Evolutionary conservation across 2,888 invertebrate genomes (phyloP).

Genomic region (Crioceris asparagi): DNA sequence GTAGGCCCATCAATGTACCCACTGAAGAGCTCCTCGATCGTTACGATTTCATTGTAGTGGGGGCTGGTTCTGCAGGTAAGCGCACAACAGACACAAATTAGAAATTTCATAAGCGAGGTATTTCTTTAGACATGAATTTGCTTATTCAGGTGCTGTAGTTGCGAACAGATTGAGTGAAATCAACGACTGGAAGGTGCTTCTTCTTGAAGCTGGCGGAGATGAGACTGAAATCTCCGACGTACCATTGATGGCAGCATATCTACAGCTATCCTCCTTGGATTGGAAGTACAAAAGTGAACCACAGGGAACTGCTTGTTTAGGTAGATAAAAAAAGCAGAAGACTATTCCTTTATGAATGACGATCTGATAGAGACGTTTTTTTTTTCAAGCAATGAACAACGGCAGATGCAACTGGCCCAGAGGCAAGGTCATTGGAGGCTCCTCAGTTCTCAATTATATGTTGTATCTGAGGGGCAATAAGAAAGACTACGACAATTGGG

Average conservation of each 20-base stretch:
- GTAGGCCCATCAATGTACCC: constrained; percentile 60
- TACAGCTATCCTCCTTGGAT: constrained; percentile 77
- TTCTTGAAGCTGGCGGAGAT: constrained; percentile 81
- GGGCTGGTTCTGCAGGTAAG: constrained; percentile 75
- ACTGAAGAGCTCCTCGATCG: constrained; percentile 52
- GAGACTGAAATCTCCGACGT: constrained; percentile 87
- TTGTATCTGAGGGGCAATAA: constrained; percentile 81
- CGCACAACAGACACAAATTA: background rate
- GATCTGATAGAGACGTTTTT: too few species aligned
- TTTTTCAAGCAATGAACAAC: constrained; percentile 79
- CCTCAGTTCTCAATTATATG: constrained; percentile 86
- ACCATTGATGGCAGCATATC: constrained; percentile 74
- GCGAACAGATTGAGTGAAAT: constrained; percentile 75
- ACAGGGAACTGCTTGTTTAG: constrained; percentile 68
- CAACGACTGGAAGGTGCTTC: constrained; percentile 65
- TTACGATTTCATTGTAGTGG: constrained; percentile 79
- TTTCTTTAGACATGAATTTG: background rate
- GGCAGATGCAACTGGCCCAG: constrained; percentile 85
- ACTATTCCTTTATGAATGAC: too few species aligned
- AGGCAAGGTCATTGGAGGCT: constrained; percentile 85
- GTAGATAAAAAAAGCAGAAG: constrained; percentile 39
- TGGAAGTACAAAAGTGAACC: constrained; percentile 93
- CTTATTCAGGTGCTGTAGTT: constrained; percentile 60
- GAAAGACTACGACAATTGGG: constrained; percentile 86
- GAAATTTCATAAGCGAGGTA: constrained; percentile 9